Percentiles rank a stretch among this genome's conserved stretches.
phyloP scores from a whole-genome alignment of 1,140 invertebrate species.

The Leptinotarsa undecemlineata region DNA sequence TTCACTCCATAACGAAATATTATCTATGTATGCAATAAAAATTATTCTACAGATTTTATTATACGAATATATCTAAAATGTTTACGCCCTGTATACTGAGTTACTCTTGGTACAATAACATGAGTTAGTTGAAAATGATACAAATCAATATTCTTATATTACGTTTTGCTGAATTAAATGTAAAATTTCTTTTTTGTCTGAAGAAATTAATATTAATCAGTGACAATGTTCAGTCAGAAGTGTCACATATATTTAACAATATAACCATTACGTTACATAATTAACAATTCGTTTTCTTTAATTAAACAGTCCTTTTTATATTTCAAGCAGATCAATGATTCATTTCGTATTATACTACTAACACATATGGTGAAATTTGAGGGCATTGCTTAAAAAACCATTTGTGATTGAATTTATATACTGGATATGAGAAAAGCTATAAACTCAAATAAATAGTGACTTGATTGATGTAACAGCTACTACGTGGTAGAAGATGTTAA shows the following conservation, averaged over 20 bases:
- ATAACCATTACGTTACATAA: slow-evolving; percentile 24
- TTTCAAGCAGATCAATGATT: slow-evolving; percentile 23
- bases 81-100: slow-evolving; percentile 28
- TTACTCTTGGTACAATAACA: slow-evolving; percentile 29
- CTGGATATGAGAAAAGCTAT: too few relatives aligned
- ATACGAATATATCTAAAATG: slow-evolving; percentile 26
- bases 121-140: slow-evolving; percentile 9
- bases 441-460: too few relatives aligned
- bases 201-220: slow-evolving; percentile 16
- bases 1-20: slow-evolving; percentile 26
- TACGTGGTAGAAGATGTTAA: too few relatives aligned
- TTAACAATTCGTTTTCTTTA: slow-evolving; percentile 28
- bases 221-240: slow-evolving; percentile 28
- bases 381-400: slow-evolving; percentile 2
- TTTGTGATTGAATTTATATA: too few relatives aligned
- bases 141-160: slow-evolving; percentile 20
- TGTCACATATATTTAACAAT: slow-evolving; percentile 30
- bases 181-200: background rate
- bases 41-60: slow-evolving; percentile 21
- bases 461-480: too few relatives aligned
- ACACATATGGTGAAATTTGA: slow-evolving; percentile 9
- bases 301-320: slow-evolving; percentile 24
- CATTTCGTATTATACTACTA: background rate
- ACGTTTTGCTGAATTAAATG: background rate
- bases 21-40: slow-evolving; percentile 28